These are phyloP conservation scores for Doryteuthis pealeii DNA, from an alignment of 1,140 invertebrate species.

Conservation along the genomic window DNA sequence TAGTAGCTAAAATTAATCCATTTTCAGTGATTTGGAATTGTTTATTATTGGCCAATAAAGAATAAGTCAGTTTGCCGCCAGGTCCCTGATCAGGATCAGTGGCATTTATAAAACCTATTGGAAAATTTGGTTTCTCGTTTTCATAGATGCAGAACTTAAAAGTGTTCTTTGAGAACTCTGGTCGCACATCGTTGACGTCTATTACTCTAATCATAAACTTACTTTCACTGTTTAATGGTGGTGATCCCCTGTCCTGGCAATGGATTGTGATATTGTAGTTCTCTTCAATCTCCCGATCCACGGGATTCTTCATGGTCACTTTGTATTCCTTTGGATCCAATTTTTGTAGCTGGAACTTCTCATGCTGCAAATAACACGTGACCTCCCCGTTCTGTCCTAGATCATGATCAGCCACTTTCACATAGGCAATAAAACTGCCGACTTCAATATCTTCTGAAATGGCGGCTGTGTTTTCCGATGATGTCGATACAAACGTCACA, in stretches of 20 bases:
- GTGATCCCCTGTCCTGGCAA: constrained; percentile 35
- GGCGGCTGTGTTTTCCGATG: constrained; percentile 32
- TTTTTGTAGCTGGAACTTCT: constrained; percentile 31
- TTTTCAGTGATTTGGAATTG: too few relatives aligned
- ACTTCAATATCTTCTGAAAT: constrained; percentile 19
- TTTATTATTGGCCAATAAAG: too few relatives aligned
- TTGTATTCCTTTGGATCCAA: constrained; percentile 36
- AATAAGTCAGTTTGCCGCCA: too few relatives aligned
- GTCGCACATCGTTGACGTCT: too few relatives aligned
- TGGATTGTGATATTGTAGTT: constrained; percentile 31
- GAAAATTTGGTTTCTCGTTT: too few relatives aligned
- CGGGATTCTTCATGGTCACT: constrained; percentile 23
- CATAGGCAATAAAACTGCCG: constrained; percentile 36
- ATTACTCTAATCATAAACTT: too few relatives aligned
- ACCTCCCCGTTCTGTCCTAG: constrained; percentile 41
- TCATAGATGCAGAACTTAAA: too few relatives aligned
- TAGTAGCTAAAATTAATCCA: too few relatives aligned
- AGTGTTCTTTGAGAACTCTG: too few relatives aligned
- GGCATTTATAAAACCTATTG: too few relatives aligned
- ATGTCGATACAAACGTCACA: constrained; percentile 24
- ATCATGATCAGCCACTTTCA: constrained; percentile 41
- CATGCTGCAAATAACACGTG: constrained; percentile 32
- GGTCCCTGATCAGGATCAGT: too few relatives aligned
- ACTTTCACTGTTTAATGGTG: constrained; percentile 23
- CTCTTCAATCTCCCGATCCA: constrained; percentile 25